A percentile compares a stretch with the other conserved stretches of the same genome.
These are phyloP conservation scores for Callyntrura guangdongensis DNA, from an alignment of 2,888 invertebrate species.

Conservation along the genomic window DNA sequence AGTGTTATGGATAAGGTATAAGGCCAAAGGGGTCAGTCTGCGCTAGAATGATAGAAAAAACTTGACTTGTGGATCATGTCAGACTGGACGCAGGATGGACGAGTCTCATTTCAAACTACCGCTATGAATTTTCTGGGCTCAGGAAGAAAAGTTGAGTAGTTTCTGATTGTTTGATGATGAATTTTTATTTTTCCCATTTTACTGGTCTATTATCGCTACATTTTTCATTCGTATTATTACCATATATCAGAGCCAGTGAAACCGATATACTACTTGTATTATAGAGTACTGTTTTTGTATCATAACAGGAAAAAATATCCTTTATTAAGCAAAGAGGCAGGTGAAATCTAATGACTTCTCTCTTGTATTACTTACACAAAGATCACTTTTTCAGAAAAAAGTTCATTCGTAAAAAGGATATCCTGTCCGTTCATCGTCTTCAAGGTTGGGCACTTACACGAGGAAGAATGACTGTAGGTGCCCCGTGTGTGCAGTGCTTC, in stretches of 20 bases:
- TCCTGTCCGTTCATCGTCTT: conserved; percentile 35
- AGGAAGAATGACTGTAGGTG: conserved; percentile 70
- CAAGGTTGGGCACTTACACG: conserved; percentile 63
- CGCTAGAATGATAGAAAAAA: conserved; percentile 51
- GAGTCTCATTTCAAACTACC: conserved; percentile 73
- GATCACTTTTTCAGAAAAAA: conserved; percentile 48
- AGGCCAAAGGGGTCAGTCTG: conserved; percentile 76
- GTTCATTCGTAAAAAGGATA: conserved; percentile 59
- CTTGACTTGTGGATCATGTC: conserved; percentile 79
- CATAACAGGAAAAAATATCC: conserved; percentile 47
- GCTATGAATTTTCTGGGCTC: conserved; percentile 54
- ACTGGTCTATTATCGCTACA: conserved; percentile 70
- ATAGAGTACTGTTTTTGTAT: too few relatives aligned
- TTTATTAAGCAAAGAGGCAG: conserved; percentile 63
- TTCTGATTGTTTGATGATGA: conserved; percentile 59
- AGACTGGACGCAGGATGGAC: conserved; percentile 70
- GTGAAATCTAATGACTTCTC: conserved; percentile 77
- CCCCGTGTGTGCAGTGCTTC: conserved; percentile 18
- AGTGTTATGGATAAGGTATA: conserved; percentile 53
- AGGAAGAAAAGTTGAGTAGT: conserved; percentile 47
- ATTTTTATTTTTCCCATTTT: conserved; percentile 66
- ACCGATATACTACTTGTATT: not conserved
- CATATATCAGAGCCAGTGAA: too few relatives aligned
- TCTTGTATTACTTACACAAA: conserved; percentile 33
- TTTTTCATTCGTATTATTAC: conserved; percentile 63